Evolutionary conservation across 1,140 invertebrate species (phyloP).

Genomic region (Achroia grisella): DNA sequence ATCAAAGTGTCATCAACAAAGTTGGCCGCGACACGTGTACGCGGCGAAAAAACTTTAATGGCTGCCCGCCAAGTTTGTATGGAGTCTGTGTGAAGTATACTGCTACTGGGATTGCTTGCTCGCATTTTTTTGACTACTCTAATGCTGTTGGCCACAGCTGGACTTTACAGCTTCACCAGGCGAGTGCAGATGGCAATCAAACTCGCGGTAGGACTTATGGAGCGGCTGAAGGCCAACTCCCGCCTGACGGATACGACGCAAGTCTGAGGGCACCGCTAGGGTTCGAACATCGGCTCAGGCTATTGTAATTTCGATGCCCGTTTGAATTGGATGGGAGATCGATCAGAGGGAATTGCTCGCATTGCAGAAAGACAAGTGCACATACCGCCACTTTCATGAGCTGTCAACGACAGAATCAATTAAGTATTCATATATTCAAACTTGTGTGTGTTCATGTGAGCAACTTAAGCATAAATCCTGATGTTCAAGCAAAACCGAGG

Average conservation of each 20-base stretch:
- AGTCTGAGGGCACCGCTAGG: too few relatives aligned
- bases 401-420: not conserved
- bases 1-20: slow-evolving; percentile 46
- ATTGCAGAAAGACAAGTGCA: not conserved
- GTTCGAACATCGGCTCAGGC: too few relatives aligned
- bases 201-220: too few relatives aligned
- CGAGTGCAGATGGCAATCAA: too few relatives aligned
- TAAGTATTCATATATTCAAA: not conserved
- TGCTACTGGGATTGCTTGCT: slow-evolving; percentile 2
- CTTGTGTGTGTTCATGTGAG: too few relatives aligned
- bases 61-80: slow-evolving; percentile 26
- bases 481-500: not conserved
- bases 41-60: slow-evolving; percentile 35
- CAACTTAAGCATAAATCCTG: not conserved
- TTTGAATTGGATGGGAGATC: too few relatives aligned
- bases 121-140: slow-evolving; percentile 22
- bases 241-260: too few relatives aligned
- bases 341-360: slow-evolving; percentile 10
- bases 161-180: slow-evolving; percentile 5
- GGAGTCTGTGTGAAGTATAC: slow-evolving; percentile 24
- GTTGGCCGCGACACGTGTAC: slow-evolving; percentile 29
- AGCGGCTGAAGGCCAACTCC: too few relatives aligned
- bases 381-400: not conserved
- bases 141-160: slow-evolving; percentile 10
- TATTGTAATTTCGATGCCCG: too few relatives aligned